Base-by-base conservation (phyloP, 2,797 vertebrate genomes). In the Intellagama lesueurii region DNA sequence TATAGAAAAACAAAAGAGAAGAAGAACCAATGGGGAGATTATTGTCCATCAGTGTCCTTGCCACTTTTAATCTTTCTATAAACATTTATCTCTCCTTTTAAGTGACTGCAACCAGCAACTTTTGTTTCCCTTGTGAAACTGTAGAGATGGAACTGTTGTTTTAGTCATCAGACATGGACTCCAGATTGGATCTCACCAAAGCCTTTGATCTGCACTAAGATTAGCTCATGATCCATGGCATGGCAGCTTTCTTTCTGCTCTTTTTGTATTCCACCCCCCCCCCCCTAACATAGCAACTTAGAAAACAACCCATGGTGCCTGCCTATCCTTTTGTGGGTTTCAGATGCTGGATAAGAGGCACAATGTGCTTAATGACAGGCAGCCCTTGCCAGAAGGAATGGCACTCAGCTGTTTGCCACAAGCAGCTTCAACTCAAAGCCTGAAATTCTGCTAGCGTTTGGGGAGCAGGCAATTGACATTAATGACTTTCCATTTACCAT, bases 401-500 rank as follows among this genome's bases (percentile, higher is more conserved):
- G 93, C 91, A 88, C 94, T 96, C 94, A 96, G 91, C 95, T 95
- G 94, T 94, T 94, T 72, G 87, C 95, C 94, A 92, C 96, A 95
- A 94, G 92, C 87, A 95, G 87, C 19, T 32, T 24, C 81, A 92
- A 91, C 79, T 91, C 94, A 96, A 96, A 96, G 90, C 76, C 92
- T 81, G 87, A 52, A 75, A 72, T 70, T 83, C 90, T n/a, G 90
- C 32, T 83, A 60, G 75, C 28, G 9, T 84, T 69, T 87, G 4
- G 28, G 88, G 49, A 5, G 17, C 28, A 44, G 90, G 83, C 87
- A 70, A 83, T 79, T 79, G 90, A 86, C 91, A 78, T 3, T 60
- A 92, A 76, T 40, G 84, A 83, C 90, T 91, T 92, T 92, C 91
- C 69, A 83, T 93, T 98, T 98, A 99, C 99, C 94, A 96, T 98